Evolutionary conservation across 2,797 vertebrate genomes (phyloP), one percentile per base, ranked within the genome.

Genomic region (Saxicola maurus): DNA sequence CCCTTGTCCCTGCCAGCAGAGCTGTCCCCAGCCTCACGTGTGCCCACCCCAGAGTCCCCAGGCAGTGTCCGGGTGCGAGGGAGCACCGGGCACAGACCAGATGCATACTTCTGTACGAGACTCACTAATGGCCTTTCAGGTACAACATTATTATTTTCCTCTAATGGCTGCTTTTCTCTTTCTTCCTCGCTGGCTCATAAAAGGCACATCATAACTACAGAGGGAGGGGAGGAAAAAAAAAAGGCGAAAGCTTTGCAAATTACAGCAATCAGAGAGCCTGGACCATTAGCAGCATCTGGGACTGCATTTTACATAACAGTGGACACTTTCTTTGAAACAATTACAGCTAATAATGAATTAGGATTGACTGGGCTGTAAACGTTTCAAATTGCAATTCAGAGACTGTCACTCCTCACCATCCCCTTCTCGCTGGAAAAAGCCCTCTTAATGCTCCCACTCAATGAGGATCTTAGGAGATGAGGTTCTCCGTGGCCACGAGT

Each of bases 121-220:
- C 57, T 80, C 94, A 96, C 97, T 98, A 98, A 98, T 98, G 97
- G 98, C 98, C 97, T 98, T 98, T 98, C 98, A 97, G 98, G 97
- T 97, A 98, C 97, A 98, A 97, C 97, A 94, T 97, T 98, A 98
- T 98, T 97, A 98, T 98, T 98, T 98, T 96, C 97, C 97, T 97
- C 97, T 98, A 98, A 98, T 98, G 97, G 97, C 57, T 97, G 90
- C 83, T 91, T 91, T 93, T 77, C 84, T 83, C 75, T 88, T 89
- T 95, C 85, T 91, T 92, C 89, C 75, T 88, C 24, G 1, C 66
- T 93, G 78, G 73, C 91, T 95, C 94, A 94, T 94, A 94, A 95
- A 96, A 96, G 88, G 92, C 96, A 92, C 94, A 94, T 92, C 91
- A 90, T 93, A 93, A 91, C 88, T 90, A 82, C 67, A 52, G 89